Evolutionary conservation across 92 coral and sea anemone genomes (phyloP), one percentile per base, ranked within the genome.

Genomic region (Actinostola sp.): DNA sequence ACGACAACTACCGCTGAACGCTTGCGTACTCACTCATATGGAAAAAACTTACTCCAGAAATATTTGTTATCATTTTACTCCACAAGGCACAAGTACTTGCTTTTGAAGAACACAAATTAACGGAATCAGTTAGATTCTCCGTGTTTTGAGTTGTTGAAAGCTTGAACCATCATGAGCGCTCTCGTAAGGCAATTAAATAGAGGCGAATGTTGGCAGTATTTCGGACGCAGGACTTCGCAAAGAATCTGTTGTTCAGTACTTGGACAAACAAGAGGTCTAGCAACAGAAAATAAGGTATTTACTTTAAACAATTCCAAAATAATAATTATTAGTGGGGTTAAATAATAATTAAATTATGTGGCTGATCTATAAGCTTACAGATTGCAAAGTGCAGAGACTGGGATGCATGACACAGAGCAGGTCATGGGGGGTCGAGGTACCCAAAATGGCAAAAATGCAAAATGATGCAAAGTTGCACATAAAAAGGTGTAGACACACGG

Each of bases 1-100:
- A 0, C 0, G 9, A 30, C 5, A 4, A 59, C 48, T 48, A 61
- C 97, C 76, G 97, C 97, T 90, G 97, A 72, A 73, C 68, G 15
- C 26, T 26, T 41, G 69, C 72, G 55, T 74, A 54, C 50, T 50
- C 50, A 73, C 33, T 17, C 62, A 19, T 20, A 20, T 42, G 57
- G 19, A 21, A 35, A 66, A 38, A 27, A 19, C 28, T 28, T 28
- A 29, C 3, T 13, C n/a, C 19, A 45, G 3, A 51, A 31, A 24
- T 3, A 15, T 0, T 21, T 26, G n/a, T n/a, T n/a, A n/a, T n/a
- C 23, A 33, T 21, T 68, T 66, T 19, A 0, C 48, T 45, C 23
- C 5, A 29, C 30, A 51, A 49, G 33, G 30, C 20, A 20, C 29
- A 6, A n/a, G n/a, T n/a, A n/a, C n/a, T n/a, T n/a, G 7, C 25